phyloP scores from a whole-genome alignment of 2,113 vertebrate genomes.

The Chaetura pelagica region DNA sequence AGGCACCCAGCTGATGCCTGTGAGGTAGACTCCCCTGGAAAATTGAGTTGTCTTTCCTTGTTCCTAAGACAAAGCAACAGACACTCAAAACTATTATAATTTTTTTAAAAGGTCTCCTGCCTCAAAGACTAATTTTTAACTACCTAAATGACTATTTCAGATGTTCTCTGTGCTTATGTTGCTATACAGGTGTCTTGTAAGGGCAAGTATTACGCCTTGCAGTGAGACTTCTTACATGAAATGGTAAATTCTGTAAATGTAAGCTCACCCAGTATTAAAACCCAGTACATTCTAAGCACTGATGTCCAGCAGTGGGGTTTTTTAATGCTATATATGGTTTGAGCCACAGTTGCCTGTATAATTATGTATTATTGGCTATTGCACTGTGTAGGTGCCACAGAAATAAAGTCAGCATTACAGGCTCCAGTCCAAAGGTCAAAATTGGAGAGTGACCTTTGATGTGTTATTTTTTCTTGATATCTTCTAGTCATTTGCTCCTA shows the following conservation, averaged over 20 bases:
- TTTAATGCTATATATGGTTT: neutral
- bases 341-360: neutral
- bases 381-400: neutral
- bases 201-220: neutral
- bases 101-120: neutral
- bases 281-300: neutral
- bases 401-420: neutral
- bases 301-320: accelerated
- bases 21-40: neutral
- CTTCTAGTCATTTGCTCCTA: neutral
- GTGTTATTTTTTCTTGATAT: neutral
- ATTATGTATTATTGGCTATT: neutral
- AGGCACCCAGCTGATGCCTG: neutral
- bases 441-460: neutral
- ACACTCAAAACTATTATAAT: neutral
- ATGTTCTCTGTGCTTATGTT: neutral
- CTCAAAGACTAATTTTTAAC: neutral
- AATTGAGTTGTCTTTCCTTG: neutral
- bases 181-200: neutral
- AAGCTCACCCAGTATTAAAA: neutral
- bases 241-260: neutral
- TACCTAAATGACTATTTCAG: neutral
- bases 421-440: neutral
- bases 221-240: neutral
- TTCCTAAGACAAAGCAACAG: neutral